Evolutionary conservation across 2,888 invertebrate species (phyloP).

Genomic region (Napeogenes inachia): DNA sequence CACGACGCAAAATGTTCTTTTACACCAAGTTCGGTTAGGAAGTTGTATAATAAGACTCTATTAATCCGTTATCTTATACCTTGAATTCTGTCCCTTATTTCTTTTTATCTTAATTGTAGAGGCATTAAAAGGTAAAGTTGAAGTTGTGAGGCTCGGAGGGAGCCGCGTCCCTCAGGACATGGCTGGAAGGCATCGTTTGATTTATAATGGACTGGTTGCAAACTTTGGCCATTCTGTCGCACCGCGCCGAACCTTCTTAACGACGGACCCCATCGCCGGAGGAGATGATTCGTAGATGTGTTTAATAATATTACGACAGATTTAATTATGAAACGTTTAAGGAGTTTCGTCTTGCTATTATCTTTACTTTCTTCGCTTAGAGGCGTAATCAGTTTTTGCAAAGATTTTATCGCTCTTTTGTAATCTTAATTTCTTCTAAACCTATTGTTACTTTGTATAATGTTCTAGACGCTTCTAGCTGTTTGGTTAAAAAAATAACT

Average conservation of each 20-base stretch:
- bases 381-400: conserved; percentile 36
- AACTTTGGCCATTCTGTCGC: conserved; percentile 74
- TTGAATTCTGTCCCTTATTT: conserved; percentile 75
- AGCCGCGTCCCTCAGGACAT: conserved; percentile 75
- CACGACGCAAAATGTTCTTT: conserved; percentile 18
- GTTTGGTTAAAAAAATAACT: too few relatives aligned
- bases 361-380: conserved; percentile 55
- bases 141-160: conserved; percentile 66
- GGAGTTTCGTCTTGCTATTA: conserved; percentile 60
- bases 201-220: conserved; percentile 78
- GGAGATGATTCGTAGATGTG: conserved; percentile 77
- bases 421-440: conserved; percentile 7
- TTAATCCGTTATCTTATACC: conserved; percentile 77
- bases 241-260: conserved; percentile 72
- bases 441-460: neutral
- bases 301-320: conserved; percentile 77
- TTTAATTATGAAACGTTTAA: conserved; percentile 76
- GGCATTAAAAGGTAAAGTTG: conserved; percentile 74
- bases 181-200: conserved; percentile 76
- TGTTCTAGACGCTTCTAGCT: neutral
- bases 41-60: conserved; percentile 52
- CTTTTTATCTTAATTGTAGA: conserved; percentile 78
- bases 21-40: conserved; percentile 33
- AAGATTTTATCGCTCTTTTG: conserved; percentile 4
- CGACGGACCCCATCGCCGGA: conserved; percentile 73